These are phyloP conservation scores for Schizothorax lantsangensis DNA, from an alignment of 2,797 vertebrate genomes.

Conservation along the genomic window DNA sequence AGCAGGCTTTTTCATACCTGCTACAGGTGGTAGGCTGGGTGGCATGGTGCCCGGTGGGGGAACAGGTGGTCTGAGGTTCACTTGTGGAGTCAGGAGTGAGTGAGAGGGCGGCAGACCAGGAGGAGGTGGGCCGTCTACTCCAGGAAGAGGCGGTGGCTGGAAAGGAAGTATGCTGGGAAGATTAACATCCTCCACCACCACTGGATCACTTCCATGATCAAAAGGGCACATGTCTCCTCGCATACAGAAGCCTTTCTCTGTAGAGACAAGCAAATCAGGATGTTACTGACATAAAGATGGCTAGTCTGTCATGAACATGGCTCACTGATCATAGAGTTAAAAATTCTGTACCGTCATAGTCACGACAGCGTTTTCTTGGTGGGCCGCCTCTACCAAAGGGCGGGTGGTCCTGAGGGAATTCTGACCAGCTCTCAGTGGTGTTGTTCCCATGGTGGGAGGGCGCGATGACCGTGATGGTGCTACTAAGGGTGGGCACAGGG, in stretches of 20 bases:
- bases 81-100: conserved; percentile 88
- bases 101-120: conserved; percentile 92
- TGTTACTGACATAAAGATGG: not conserved
- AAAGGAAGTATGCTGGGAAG: conserved; percentile 95
- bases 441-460: conserved; percentile 94
- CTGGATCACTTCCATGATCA: conserved; percentile 96
- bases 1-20: conserved; percentile 78
- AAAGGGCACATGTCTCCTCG: conserved; percentile 97
- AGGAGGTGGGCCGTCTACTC: conserved; percentile 89
- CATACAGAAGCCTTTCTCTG: conserved; percentile 99
- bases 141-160: conserved; percentile 91
- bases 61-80: conserved; percentile 92
- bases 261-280: conserved; percentile 50
- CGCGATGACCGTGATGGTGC: conserved; percentile 95
- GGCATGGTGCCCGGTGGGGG: conserved; percentile 91
- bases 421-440: conserved; percentile 94
- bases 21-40: conserved; percentile 92
- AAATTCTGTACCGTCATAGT: conserved; percentile 88
- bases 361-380: conserved; percentile 93
- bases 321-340: not conserved
- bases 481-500: conserved; percentile 93
- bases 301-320: not conserved
- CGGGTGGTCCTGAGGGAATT: conserved; percentile 89
- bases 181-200: conserved; percentile 97
- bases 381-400: conserved; percentile 86